Evolutionary conservation across 2,113 vertebrate species (phyloP).

Genomic region (Tylochromis polylepis): DNA sequence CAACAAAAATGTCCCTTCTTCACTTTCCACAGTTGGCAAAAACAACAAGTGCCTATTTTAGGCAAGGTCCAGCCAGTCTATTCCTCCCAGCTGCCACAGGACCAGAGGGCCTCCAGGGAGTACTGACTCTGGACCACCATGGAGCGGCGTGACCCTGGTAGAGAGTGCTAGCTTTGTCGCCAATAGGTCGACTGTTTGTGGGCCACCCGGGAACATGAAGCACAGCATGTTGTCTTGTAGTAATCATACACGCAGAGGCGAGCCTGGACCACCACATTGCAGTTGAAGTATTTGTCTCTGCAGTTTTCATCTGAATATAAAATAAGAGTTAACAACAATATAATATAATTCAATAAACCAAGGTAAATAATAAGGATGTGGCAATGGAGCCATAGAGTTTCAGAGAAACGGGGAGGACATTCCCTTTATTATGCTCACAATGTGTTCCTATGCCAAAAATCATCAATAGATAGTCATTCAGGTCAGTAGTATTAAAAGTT

Average conservation of each 20-base stretch:
- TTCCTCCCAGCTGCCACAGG: background rate
- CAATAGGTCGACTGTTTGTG: slow-evolving; percentile 71
- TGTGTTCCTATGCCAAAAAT: background rate
- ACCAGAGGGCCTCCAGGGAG: background rate
- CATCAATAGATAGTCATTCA: background rate
- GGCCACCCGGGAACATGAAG: slow-evolving; percentile 81
- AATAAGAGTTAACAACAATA: background rate
- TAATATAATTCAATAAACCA: background rate
- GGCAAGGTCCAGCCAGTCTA: background rate
- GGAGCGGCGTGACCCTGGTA: background rate
- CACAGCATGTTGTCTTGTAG: slow-evolving; percentile 89
- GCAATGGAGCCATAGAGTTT: background rate
- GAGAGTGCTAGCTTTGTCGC: slow-evolving; percentile 78
- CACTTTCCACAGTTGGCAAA: slow-evolving; percentile 15
- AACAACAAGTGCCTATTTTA: slow-evolving; percentile 7
- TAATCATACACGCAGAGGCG: slow-evolving; percentile 94
- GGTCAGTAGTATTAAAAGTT: background rate
- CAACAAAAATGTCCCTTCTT: slow-evolving; percentile 22
- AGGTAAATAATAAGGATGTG: background rate
- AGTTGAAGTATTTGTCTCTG: slow-evolving; percentile 93
- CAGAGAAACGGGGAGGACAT: background rate
- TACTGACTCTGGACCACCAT: background rate
- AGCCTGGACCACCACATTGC: slow-evolving; percentile 95
- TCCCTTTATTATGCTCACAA: background rate
- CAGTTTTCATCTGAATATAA: slow-evolving; percentile 85